Evolutionary conservation across 2,797 vertebrate species (phyloP), one percentile per base, ranked within the genome.

Genomic region (Poeciliopsis gracilis): DNA sequence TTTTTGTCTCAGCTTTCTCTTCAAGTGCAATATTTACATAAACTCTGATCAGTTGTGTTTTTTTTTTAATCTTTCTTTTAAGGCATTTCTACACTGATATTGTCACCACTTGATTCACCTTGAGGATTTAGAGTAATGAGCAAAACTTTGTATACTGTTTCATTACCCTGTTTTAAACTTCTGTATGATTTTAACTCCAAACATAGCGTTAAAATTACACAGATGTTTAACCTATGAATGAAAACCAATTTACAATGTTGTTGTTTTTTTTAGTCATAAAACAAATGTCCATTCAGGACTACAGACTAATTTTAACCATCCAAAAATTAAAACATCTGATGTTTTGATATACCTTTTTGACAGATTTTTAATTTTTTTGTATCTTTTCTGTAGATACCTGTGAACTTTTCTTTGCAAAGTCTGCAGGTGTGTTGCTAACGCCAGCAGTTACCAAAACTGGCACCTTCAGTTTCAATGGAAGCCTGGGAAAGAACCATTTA

Each of bases 401-500:
- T 28, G 25, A 57, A 59, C 43, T 28, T 20, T 2, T 69, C 28
- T 38, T 63, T 28, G 10, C 18, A 72, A 73, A 63, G 13, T 45
- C 71, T 25, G 9, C 16, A 18, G 18, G 45, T 61, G 72, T 23
- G 55, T 73, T 69, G 45, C 78, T 72, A 63, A 70, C 8, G 28
- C 43, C 33, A 30, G 66, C 57, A 16, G 25, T 71, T 72, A 18
- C 46, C 16, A 78, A 67, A 75, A 41, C 38, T 53, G 33, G 36
- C 33, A 51, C 15, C 18, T 79, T 77, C 75, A 76, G 45, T 67
- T 82, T 28, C 36, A 51, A n/a, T 53, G 47, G 6, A 28, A 76
- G 63, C 18, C 3, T 8, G 57, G 61, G 18, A 66, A 20, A 63
- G 33, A 81, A 18, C 30, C 72, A 72, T 53, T 47, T 25, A 79